Conservation (phyloP, 2,113 vertebrate species). For the Crotalus tigris region DNA sequence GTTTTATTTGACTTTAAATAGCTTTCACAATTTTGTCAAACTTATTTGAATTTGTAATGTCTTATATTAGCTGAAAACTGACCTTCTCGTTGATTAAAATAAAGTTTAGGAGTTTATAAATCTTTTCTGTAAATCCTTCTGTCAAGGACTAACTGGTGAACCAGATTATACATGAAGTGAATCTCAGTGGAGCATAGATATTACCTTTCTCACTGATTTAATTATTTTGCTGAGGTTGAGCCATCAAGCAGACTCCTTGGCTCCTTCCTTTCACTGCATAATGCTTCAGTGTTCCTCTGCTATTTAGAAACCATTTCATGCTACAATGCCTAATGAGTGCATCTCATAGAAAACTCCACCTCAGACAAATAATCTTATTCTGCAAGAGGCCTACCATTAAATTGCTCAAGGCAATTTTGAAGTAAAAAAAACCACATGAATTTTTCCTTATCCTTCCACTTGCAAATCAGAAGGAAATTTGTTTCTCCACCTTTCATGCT, state of each 20-base stretch:
- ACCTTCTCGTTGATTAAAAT: not conserved
- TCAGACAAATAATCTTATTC: not conserved
- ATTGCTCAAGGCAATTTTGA: slow-evolving; percentile 10
- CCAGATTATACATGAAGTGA: slow-evolving; percentile 30
- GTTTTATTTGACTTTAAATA: not conserved
- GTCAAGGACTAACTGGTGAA: slow-evolving; percentile 31
- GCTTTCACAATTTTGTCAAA: not conserved
- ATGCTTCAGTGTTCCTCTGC: slow-evolving; percentile 16
- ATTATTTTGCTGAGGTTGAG: slow-evolving; percentile 24
- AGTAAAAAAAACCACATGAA: not conserved
- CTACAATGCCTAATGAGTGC: slow-evolving; percentile 14
- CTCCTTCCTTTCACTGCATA: slow-evolving; percentile 23
- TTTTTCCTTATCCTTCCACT: not conserved
- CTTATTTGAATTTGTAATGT: not conserved
- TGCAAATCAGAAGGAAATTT: slow-evolving; percentile 6
- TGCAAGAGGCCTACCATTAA: slow-evolving; percentile 8
- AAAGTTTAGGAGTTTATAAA: slow-evolving; percentile 17
- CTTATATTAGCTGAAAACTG: not conserved
- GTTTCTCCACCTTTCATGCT: not conserved
- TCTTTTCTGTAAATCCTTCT: slow-evolving; percentile 11
- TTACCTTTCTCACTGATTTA: slow-evolving; percentile 38
- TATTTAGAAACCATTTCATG: slow-evolving; percentile 27
- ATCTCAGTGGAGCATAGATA: slow-evolving; percentile 30
- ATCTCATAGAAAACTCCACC: not conserved
- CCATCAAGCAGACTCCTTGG: slow-evolving; percentile 30